Conservation (phyloP, 1,140 invertebrate genomes). For the Saxidomus purpurata region DNA sequence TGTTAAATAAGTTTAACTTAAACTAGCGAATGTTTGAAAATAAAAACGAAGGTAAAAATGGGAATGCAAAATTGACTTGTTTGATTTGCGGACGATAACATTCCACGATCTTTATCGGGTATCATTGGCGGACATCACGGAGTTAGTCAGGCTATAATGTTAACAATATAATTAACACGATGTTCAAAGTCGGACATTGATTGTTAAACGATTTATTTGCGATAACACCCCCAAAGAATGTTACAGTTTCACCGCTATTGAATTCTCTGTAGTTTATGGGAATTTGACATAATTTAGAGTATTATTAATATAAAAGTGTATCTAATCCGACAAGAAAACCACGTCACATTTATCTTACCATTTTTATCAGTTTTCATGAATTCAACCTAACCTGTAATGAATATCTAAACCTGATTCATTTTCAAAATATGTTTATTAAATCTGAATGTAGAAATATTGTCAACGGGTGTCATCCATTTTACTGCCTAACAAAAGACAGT, state of each 20-base stretch:
- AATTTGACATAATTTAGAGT: neutral
- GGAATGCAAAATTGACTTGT: neutral
- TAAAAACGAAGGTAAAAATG: neutral
- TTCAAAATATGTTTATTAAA: neutral
- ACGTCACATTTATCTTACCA: neutral
- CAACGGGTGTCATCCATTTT: slow-evolving; percentile 38
- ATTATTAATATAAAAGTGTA: neutral
- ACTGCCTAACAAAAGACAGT: slow-evolving; percentile 39
- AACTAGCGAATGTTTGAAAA: neutral
- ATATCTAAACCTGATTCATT: slow-evolving; percentile 7
- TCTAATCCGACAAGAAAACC: too few species aligned
- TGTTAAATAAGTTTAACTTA: neutral
- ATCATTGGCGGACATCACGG: neutral
- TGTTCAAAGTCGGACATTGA: slow-evolving; percentile 17
- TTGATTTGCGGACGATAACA: slow-evolving; percentile 14
- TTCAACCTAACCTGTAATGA: neutral
- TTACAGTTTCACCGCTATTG: neutral
- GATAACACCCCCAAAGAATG: slow-evolving; percentile 15
- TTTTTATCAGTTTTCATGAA: neutral
- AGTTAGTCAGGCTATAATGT: neutral
- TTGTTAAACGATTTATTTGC: neutral
- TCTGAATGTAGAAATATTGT: neutral
- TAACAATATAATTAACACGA: slow-evolving; percentile 28
- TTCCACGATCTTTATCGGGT: neutral
- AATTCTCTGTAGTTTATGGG: neutral